Conservation (phyloP, 2,113 vertebrate species). For the Chlamydotis undulata region DNA sequence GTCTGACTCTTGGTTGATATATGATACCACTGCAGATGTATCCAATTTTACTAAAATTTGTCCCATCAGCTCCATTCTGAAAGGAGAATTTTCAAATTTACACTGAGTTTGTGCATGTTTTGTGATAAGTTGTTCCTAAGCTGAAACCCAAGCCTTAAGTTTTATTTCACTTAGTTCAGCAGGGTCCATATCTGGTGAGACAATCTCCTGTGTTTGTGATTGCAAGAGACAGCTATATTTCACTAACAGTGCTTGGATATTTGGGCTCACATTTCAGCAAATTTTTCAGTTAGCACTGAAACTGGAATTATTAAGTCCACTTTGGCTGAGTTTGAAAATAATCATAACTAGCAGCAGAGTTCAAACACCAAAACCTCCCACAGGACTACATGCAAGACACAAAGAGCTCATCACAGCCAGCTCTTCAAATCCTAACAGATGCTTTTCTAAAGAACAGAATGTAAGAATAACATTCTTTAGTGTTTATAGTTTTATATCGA, state of each 20-base stretch:
- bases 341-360: background rate
- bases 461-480: background rate
- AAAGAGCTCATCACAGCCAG: background rate
- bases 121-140: background rate
- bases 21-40: conserved; percentile 60
- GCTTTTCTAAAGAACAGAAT: background rate
- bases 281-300: background rate
- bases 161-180: background rate
- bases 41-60: conserved; percentile 65
- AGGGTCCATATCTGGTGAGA: background rate
- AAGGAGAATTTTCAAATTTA: conserved; percentile 45
- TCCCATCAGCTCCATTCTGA: conserved; percentile 29
- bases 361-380: background rate
- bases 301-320: background rate
- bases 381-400: background rate
- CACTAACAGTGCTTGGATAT: background rate
- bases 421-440: background rate
- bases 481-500: background rate
- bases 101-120: background rate
- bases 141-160: background rate
- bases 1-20: conserved; percentile 56
- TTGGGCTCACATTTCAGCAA: background rate
- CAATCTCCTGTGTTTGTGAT: background rate
- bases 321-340: background rate
- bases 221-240: background rate